Conservation (phyloP, 2,797 vertebrate genomes). For the Sarcoramphus papa region DNA sequence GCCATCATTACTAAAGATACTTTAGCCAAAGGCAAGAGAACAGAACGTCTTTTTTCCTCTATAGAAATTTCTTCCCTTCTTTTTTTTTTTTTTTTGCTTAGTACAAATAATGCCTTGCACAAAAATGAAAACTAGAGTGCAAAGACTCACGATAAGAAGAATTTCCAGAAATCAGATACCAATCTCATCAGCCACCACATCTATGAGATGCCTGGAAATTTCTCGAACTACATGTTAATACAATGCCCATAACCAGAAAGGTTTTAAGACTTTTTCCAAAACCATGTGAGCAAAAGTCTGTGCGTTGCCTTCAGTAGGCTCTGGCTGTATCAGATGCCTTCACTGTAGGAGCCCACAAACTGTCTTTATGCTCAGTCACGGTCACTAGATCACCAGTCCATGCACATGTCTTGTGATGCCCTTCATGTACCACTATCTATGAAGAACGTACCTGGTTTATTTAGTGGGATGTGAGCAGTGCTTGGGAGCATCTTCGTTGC, state of each 20-base stretch:
- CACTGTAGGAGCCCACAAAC: not conserved
- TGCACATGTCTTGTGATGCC: not conserved
- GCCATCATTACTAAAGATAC: not conserved
- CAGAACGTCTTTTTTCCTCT: not conserved
- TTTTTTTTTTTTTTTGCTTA: not conserved
- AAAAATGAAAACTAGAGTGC: not conserved
- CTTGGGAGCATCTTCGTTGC: not conserved
- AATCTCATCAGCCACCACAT: not conserved
- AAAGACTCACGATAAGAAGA: not conserved
- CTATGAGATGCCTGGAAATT: not conserved
- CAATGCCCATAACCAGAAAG: not conserved
- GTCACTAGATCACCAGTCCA: too few species aligned
- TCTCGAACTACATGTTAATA: not conserved
- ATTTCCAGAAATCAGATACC: not conserved
- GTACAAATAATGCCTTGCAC: not conserved
- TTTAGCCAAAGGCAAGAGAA: not conserved
- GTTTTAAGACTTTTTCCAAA: not conserved
- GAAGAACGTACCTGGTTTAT: not conserved
- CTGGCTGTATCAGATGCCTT: not conserved
- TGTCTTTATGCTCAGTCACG: not conserved
- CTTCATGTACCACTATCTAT: rapidly evolving
- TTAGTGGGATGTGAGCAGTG: not conserved
- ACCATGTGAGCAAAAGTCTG: rapidly evolving
- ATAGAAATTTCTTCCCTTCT: not conserved
- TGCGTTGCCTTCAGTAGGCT: not conserved